Conservation (phyloP, 2,797 vertebrate species). For the Xenops minutus region DNA sequence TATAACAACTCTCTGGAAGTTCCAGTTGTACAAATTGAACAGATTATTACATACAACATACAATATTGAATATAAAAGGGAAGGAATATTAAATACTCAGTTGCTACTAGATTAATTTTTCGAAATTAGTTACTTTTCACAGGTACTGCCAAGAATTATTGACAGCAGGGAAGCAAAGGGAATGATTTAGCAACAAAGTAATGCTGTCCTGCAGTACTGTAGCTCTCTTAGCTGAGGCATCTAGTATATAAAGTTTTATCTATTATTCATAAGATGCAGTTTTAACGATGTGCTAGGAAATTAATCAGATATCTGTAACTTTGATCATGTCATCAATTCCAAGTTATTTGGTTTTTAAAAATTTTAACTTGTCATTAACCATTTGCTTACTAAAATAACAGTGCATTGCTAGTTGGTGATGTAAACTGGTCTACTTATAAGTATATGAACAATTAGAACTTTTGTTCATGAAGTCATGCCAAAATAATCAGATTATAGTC, state of each 20-base stretch:
- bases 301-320: not conserved
- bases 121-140: not conserved
- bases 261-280: not conserved
- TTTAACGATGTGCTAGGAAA: not conserved
- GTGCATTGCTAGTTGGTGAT: not conserved
- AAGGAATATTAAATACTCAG: not conserved
- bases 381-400: not conserved
- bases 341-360: not conserved
- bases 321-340: not conserved
- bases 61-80: not conserved
- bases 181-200: not conserved
- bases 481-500: not conserved
- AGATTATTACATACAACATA: not conserved
- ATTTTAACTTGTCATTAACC: not conserved
- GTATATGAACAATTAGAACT: not conserved
- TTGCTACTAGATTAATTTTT: not conserved
- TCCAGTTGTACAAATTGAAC: not conserved
- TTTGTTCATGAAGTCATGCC: not conserved
- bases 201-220: not conserved
- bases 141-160: not conserved
- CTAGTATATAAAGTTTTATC: not conserved
- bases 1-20: not conserved
- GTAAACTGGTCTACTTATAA: not conserved
- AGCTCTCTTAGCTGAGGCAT: not conserved
- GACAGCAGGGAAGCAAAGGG: not conserved